These are phyloP conservation scores for Dendrocopos noguchii DNA, from an alignment of 2,113 vertebrate species.

Conservation along the genomic window DNA sequence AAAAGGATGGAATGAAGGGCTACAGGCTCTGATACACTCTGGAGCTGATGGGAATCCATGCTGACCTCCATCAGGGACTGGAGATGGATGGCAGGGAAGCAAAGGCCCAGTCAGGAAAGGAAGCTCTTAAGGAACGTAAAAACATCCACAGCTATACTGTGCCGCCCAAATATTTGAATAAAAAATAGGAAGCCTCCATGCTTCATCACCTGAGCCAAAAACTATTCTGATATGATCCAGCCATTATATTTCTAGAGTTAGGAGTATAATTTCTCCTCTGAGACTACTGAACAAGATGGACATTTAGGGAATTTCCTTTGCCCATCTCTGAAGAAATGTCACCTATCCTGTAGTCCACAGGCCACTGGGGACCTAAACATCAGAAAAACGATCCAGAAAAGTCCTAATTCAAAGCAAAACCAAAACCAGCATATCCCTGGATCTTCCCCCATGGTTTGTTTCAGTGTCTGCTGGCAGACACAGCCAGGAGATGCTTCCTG, in stretches of 20 bases:
- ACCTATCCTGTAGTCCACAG: background rate
- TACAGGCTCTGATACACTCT: background rate
- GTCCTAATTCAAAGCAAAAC: background rate
- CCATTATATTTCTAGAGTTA: background rate
- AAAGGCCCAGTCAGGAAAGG: background rate
- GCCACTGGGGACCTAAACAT: background rate
- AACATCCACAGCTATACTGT: background rate
- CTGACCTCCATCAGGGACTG: background rate
- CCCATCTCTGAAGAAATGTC: background rate
- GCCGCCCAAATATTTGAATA: background rate
- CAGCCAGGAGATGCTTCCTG: background rate
- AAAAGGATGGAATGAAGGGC: background rate
- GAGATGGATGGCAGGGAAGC: background rate
- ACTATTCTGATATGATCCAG: background rate
- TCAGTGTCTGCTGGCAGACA: slow-evolving; percentile 5
- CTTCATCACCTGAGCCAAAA: background rate
- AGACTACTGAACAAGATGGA: background rate
- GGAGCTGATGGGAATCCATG: background rate
- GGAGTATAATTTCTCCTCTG: background rate
- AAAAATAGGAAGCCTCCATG: background rate
- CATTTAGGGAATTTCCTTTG: background rate
- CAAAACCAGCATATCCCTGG: background rate
- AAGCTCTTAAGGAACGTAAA: background rate
- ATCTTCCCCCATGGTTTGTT: background rate
- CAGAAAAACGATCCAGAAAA: background rate